Evolutionary conservation across 2,888 invertebrate species (phyloP).

Genomic region (Spisula solida): DNA sequence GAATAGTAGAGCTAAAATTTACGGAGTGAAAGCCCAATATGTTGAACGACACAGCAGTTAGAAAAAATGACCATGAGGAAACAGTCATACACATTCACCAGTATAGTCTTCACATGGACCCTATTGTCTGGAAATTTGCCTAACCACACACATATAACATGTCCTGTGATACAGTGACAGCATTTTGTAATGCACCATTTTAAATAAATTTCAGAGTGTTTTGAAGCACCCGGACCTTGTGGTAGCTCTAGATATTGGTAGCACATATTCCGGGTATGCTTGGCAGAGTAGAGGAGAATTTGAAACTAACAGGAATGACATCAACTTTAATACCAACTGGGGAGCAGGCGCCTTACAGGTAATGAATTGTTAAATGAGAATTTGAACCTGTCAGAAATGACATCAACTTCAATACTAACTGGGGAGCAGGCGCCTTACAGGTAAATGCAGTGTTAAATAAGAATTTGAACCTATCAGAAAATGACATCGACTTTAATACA

Average conservation of each 20-base stretch:
- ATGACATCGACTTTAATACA: constrained; percentile 53
- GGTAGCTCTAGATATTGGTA: constrained; percentile 60
- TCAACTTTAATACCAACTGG: constrained; percentile 60
- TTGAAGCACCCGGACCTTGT: constrained; percentile 49
- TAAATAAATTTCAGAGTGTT: constrained; percentile 37
- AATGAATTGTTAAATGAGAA: background rate
- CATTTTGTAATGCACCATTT: background rate
- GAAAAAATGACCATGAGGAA: no score
- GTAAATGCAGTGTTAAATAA: constrained; percentile 17
- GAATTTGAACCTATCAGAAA: constrained; percentile 46
- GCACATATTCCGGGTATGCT: constrained; percentile 65
- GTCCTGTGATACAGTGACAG: no score
- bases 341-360: constrained; percentile 54
- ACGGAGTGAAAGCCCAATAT: no score
- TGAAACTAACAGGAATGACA: constrained; percentile 43
- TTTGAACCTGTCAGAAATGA: constrained; percentile 44
- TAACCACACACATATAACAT: no score
- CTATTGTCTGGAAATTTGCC: no score
- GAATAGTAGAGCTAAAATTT: no score
- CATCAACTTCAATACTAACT: constrained; percentile 55
- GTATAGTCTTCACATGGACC: no score
- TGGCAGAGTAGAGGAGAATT: constrained; percentile 52
- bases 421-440: constrained; percentile 54
- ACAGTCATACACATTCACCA: no score
- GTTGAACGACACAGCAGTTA: no score